These are phyloP conservation scores for Microvelia longipes DNA, from an alignment of 1,140 invertebrate species.

Conservation along the genomic window DNA sequence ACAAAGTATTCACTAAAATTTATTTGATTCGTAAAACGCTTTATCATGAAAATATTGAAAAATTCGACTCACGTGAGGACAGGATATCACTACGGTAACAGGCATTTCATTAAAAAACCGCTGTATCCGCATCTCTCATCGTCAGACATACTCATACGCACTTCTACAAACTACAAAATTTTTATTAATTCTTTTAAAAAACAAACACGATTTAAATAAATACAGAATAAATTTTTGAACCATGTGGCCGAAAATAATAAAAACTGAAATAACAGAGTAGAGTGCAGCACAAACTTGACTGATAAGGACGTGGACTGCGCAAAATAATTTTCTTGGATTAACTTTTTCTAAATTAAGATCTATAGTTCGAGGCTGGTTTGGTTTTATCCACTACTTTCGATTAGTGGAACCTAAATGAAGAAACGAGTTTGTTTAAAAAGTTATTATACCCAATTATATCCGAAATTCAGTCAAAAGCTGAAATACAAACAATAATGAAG, in stretches of 20 bases:
- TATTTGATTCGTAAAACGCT: neutral
- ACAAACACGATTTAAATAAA: neutral
- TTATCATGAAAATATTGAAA: neutral
- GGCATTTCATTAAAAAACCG: neutral
- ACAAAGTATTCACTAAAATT: neutral
- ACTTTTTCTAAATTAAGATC: no score
- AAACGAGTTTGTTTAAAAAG: no score
- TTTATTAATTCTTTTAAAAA: neutral
- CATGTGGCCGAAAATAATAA: neutral
- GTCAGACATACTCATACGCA: neutral
- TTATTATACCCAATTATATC: no score
- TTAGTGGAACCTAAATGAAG: no score
- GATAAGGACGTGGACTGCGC: neutral
- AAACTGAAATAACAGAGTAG: neutral
- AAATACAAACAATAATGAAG: no score
- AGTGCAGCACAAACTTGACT: neutral
- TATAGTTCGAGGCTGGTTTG: no score
- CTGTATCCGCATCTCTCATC: neutral
- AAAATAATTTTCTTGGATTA: no score
- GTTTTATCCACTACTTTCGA: no score
- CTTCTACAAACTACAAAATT: neutral
- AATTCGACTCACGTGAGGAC: neutral
- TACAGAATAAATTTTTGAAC: neutral
- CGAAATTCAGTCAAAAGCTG: no score
- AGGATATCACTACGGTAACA: neutral